These are phyloP conservation scores for Belgica antarctica DNA, from an alignment of 2,888 invertebrate genomes.

Conservation along the genomic window DNA sequence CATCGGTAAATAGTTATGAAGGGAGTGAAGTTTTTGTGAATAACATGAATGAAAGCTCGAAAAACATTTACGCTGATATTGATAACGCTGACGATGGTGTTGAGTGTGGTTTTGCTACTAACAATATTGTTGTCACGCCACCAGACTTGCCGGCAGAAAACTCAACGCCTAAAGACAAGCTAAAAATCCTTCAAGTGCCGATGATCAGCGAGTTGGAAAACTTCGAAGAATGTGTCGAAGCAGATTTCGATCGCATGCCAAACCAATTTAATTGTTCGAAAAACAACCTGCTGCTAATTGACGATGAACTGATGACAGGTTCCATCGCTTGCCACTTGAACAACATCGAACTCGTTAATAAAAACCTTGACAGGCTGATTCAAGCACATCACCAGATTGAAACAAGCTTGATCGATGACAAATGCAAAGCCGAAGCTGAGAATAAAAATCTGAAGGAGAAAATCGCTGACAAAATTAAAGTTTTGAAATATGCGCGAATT, in stretches of 20 bases:
- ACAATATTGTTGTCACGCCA: conserved; percentile 9
- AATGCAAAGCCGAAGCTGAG: background rate
- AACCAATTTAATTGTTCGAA: conserved; percentile 41
- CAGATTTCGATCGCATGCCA: background rate
- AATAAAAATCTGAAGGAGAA: conserved; percentile 24
- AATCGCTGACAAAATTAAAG: conserved; percentile 3
- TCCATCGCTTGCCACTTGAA: conserved; percentile 54
- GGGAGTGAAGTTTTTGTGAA: conserved; percentile 30
- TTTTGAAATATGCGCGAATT: background rate
- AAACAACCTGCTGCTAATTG: conserved; percentile 40
- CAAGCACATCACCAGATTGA: background rate
- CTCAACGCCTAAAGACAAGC: background rate
- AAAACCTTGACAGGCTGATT: conserved; percentile 50
- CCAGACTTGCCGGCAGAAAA: background rate
- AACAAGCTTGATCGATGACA: background rate
- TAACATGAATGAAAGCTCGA: conserved; percentile 20
- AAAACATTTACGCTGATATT: conserved; percentile 45
- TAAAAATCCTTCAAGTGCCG: conserved; percentile 19
- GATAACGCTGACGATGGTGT: conserved; percentile 24
- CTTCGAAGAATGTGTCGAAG: conserved; percentile 24
- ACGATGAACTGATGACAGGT: conserved; percentile 46
- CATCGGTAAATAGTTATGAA: conserved; percentile 54
- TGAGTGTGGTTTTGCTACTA: conserved; percentile 2
- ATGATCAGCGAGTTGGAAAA: conserved; percentile 17
- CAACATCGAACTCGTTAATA: conserved; percentile 53